Percentiles rank a stretch among this genome's conserved stretches.
Conservation (phyloP, 2,888 invertebrate genomes). For the Nomada fucata region DNA sequence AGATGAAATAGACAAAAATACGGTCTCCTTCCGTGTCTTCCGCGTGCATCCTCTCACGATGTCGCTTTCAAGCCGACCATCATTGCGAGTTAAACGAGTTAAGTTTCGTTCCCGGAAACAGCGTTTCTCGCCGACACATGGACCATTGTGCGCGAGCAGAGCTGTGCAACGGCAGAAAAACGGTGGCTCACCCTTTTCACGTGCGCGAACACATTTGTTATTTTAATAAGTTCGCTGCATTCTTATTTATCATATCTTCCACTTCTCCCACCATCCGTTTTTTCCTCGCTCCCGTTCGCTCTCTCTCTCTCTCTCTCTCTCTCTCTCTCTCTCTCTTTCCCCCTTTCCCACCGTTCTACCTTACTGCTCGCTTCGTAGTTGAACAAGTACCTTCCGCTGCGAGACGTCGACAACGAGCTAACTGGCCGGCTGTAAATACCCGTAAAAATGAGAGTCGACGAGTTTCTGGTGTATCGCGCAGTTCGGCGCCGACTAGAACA, state of each 20-base stretch:
- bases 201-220: conserved; percentile 63
- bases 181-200: conserved; percentile 9
- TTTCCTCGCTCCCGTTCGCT: background rate
- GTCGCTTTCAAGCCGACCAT: background rate
- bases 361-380: conserved; percentile 38
- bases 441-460: conserved; percentile 70
- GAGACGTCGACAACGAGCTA: conserved; percentile 61
- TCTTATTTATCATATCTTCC: conserved; percentile 64
- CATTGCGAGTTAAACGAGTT: background rate
- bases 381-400: conserved; percentile 46
- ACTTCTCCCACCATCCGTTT: background rate
- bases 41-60: background rate
- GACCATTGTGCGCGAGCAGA: conserved; percentile 21
- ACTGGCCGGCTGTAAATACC: conserved; percentile 64
- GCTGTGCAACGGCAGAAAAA: conserved; percentile 34
- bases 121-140: conserved; percentile 9
- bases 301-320: background rate
- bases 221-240: conserved; percentile 65
- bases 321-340: background rate
- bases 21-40: background rate
- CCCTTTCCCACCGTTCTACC: background rate
- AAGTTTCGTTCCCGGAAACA: conserved; percentile 21
- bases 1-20: no score
- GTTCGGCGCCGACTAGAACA: conserved; percentile 63
- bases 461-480: conserved; percentile 67